phyloP scores from a whole-genome alignment of 1,140 invertebrate species.

The Drosophila murphyi region DNA sequence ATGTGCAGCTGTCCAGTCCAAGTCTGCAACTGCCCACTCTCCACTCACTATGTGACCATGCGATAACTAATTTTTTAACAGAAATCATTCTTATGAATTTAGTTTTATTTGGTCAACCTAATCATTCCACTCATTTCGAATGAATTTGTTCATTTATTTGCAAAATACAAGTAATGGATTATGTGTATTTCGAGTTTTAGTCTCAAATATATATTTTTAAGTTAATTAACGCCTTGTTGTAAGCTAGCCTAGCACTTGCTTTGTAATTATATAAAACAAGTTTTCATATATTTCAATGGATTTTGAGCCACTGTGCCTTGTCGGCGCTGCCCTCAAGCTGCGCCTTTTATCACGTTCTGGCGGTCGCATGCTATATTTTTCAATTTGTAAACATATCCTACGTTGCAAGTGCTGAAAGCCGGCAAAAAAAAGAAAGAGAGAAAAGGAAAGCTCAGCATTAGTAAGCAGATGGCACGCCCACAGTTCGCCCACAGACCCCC shows the following conservation, averaged over 20 bases:
- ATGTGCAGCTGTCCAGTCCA: constrained; percentile 36
- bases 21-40: constrained; percentile 24
- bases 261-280: no score
- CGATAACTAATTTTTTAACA: constrained; percentile 41
- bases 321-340: not conserved
- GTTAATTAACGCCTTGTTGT: no score
- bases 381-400: constrained; percentile 82
- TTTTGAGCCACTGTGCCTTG: constrained; percentile 43
- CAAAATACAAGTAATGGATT: no score
- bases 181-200: no score
- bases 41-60: constrained; percentile 44
- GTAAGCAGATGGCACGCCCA: constrained; percentile 58
- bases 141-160: no score
- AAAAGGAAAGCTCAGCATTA: constrained; percentile 54
- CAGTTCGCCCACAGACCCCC: not conserved
- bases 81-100: no score
- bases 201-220: no score
- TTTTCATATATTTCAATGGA: not conserved
- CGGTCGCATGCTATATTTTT: constrained; percentile 77
- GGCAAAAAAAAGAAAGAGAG: constrained; percentile 6
- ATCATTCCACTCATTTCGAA: no score
- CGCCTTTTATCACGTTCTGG: constrained; percentile 53
- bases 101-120: no score
- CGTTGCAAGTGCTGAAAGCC: constrained; percentile 67
- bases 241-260: not conserved